Evolutionary conservation across 2,888 invertebrate species (phyloP).

Genomic region (Seira ritae): DNA sequence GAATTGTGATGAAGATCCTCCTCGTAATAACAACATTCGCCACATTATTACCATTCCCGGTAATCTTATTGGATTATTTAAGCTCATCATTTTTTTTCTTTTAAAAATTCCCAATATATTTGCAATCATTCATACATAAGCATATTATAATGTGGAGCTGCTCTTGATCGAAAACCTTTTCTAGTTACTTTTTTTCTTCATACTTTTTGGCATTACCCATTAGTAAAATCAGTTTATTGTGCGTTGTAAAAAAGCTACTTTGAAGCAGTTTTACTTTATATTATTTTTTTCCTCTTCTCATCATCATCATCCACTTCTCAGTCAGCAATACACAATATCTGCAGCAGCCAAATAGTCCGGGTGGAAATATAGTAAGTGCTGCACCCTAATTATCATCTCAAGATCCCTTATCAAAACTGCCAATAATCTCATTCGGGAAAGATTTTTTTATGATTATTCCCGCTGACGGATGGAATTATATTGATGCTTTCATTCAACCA

Average conservation of each 20-base stretch:
- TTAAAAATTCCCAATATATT: conserved; percentile 20
- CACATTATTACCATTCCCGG: conserved; percentile 55
- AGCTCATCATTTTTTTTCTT: conserved; percentile 33
- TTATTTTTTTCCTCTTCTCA: conserved; percentile 8
- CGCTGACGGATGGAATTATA: no score
- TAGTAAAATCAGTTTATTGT: conserved; percentile 43
- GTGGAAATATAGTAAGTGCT: conserved; percentile 23
- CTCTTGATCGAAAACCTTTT: no score
- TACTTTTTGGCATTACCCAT: conserved; percentile 10
- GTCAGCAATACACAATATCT: background rate
- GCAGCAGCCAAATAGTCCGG: background rate
- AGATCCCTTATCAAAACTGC: conserved; percentile 41
- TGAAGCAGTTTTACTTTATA: conserved; percentile 1
- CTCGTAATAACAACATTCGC: conserved; percentile 59
- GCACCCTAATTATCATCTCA: conserved; percentile 52
- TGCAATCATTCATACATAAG: conserved; percentile 24
- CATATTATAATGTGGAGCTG: conserved; percentile 29
- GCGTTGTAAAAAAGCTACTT: conserved; percentile 22
- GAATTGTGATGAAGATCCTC: conserved; percentile 56
- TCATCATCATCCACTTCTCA: conserved; percentile 4
- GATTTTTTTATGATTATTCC: no score
- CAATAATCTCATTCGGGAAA: conserved; percentile 23
- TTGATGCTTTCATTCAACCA: no score
- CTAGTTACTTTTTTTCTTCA: no score
- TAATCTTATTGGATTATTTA: conserved; percentile 62